Base-by-base conservation (phyloP, 2,113 vertebrate species). In the Nycticebus coucang region DNA sequence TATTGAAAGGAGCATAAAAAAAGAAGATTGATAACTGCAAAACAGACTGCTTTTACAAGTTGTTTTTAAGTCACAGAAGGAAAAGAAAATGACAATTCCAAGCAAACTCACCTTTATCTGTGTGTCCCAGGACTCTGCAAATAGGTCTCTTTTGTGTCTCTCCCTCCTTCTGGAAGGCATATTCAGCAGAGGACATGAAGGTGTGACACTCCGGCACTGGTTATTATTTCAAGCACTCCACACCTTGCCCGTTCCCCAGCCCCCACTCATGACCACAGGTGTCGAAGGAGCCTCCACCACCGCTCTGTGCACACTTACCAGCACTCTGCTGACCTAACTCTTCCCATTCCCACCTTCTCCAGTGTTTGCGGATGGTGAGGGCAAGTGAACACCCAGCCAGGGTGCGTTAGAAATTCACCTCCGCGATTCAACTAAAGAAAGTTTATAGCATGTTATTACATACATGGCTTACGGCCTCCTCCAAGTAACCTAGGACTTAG, bases 141-240 rank as follows among this genome's bases (percentile, higher is more conserved):
- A 60, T 10, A 88, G 93, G 14, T 2, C 1, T 26, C 57, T 85
- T 53, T 83, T 84, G 66, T 55, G 78, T 37, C 69, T 96, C 33
- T 18, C 94, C 80, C 97, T 97, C 85, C 96, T 97, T 95, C 97
- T 98, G 77, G 80, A 93, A 97, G 1, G 82, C 53, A 97, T 0
- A 90, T 90, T 97, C 30, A 92, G 15, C 7, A 90, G 62, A 97
- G 92, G 64, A 71, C 14, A 37, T 57, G 64, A 77, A 84, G 41
- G 68, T 1, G 28, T 7, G 59, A n/a, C 22, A 45, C 2, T 33
- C 21, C n/a, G 79, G 21, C 17, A 60, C 19, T 24, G 26, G 22
- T 4, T 4, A 13, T 62, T 37, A 87, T 55, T 45, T 69, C 26
- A 72, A 50, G 81, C 14, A 0, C 13, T n/a, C 22, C 15, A 0